Evolutionary conservation across 1,140 invertebrate species (phyloP).

Genomic region (Cecropterus lyciades): DNA sequence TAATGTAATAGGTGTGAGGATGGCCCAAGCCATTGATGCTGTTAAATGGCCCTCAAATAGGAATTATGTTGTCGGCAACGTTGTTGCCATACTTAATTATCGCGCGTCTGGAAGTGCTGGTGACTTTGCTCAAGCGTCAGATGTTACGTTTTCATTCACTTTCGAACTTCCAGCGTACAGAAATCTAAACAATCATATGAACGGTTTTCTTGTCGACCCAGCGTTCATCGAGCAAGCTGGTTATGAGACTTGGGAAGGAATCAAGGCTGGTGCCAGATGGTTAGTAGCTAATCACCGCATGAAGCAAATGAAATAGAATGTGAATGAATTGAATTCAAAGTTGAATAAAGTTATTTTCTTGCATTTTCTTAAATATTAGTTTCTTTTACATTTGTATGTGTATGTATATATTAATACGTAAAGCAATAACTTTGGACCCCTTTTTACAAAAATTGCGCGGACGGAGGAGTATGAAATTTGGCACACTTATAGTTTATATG

Average conservation of each 20-base stretch:
- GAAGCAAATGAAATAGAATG: conserved; percentile 19
- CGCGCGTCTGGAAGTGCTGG: conserved; percentile 39
- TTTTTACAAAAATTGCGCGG: too few species aligned
- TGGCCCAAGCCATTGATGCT: conserved; percentile 56
- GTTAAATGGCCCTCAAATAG: conserved; percentile 49
- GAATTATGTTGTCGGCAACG: conserved; percentile 56
- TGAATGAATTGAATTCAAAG: too few species aligned
- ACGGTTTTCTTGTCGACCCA: conserved; percentile 72
- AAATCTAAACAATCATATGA: conserved; percentile 45
- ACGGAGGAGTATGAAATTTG: too few species aligned
- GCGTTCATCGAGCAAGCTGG: conserved; percentile 61
- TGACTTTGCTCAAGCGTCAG: conserved; percentile 43
- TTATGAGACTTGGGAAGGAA: conserved; percentile 67
- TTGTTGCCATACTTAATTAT: conserved; percentile 40
- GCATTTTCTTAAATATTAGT: too few species aligned
- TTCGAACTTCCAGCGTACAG: conserved; percentile 87
- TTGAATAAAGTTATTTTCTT: too few species aligned
- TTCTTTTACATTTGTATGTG: too few species aligned
- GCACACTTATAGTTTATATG: too few species aligned
- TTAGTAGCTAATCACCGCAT: conserved; percentile 26
- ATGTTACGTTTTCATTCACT: conserved; percentile 80
- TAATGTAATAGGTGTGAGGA: conserved; percentile 48
- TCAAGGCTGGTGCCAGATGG: conserved; percentile 55
- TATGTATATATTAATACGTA: too few species aligned
- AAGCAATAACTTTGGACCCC: too few species aligned